Evolutionary conservation across 2,888 invertebrate genomes (phyloP), one percentile per base, ranked within the genome.

Genomic region (Erebia palarica): DNA sequence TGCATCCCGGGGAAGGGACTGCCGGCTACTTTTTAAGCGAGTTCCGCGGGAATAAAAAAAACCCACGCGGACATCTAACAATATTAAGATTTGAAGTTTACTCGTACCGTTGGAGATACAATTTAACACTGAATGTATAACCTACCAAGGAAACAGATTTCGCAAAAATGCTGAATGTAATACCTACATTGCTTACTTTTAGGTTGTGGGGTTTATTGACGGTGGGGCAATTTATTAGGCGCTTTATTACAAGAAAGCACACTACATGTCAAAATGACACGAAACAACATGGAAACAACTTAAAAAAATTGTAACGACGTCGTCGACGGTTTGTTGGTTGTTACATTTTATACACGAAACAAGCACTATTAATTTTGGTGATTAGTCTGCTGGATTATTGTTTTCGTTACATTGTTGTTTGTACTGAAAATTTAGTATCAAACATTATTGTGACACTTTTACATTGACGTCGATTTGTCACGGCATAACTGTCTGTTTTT

Each of bases 221-320:
- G 75, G 75, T 76, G 70, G 73, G 77, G 82, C 81, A 86, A 86
- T 90, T 90, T 84, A 82, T 81, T 82, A 83, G 83, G 81, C 77
- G 84, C 86, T 88, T 87, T 86, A 89, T 85, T 84, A 83, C 84
- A 84, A 78, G 81, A 84, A 84, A 85, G 82, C 85, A 87, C 85
- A 87, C 81, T 81, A 86, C 82, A 88, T 87, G 91, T 91, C 91
- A 92, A 80, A 78, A 78, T 91, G 91, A 89, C 91, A 90, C 87
- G 89, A 21, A 84, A 82, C 88, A 82, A 80, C 81, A 36, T 36
- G 36, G 36, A 36, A 36, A 36, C 81, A 27, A 3, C 27, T 27
- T 83, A 82, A 85, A 86, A 86, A 83, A 86, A 84, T 84, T 86
- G 82, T 84, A 82, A 80, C 81, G 77, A 80, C 81, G 78, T 80